Evolutionary conservation across 64 coral and sea anemone genomes (phyloP).

Genomic region (Dendronephthya gigantea): DNA sequence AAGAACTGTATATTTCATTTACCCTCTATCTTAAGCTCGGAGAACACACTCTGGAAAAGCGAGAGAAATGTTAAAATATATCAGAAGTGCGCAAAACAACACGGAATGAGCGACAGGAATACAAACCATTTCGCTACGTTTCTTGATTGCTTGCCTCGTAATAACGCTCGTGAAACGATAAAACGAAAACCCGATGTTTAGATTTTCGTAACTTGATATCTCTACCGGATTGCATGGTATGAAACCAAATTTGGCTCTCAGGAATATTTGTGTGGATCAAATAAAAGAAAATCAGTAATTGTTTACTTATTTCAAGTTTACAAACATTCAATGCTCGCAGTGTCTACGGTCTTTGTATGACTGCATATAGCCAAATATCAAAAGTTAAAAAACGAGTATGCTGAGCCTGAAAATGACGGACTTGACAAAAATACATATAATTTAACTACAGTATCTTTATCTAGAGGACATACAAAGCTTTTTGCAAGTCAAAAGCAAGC

Average conservation of each 20-base stretch:
- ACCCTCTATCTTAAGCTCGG: constrained; percentile 18
- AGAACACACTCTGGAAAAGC: constrained; percentile 5
- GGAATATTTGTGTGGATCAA: neutral
- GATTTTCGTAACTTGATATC: neutral
- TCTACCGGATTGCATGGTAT: neutral
- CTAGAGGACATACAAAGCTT: too few relatives aligned
- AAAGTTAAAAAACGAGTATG: too few relatives aligned
- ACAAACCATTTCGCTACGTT: constrained; percentile 6
- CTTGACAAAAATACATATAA: too few relatives aligned
- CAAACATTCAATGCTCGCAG: too few relatives aligned
- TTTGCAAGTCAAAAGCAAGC: too few relatives aligned
- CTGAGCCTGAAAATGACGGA: too few relatives aligned
- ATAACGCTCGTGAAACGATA: neutral
- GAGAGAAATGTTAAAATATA: neutral
- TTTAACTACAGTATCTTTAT: too few relatives aligned
- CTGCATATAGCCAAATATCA: too few relatives aligned
- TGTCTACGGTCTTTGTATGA: too few relatives aligned
- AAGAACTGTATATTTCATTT: neutral
- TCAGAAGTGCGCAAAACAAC: neutral
- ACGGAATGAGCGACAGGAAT: neutral
- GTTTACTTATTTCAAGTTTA: neutral
- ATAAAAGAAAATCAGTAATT: neutral
- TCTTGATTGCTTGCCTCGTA: neutral
- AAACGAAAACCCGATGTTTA: neutral
- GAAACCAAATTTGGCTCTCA: neutral